Evolutionary conservation across 2,113 vertebrate genomes (phyloP).

Genomic region (Chauna torquata): DNA sequence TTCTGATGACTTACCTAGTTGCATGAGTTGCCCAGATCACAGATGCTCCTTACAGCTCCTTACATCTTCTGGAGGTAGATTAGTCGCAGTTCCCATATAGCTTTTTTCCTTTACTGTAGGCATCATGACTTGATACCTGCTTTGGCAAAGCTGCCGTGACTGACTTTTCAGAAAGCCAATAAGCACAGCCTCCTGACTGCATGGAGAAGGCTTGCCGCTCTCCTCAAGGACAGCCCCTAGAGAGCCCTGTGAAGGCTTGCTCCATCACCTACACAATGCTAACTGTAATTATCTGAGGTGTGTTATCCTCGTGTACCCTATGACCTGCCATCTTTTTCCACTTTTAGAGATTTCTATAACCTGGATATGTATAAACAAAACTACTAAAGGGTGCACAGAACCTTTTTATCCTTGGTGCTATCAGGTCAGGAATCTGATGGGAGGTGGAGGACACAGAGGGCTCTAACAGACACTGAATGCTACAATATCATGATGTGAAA

Average conservation of each 20-base stretch:
- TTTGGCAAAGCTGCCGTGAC: background rate
- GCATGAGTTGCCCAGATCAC: background rate
- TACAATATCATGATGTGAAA: background rate
- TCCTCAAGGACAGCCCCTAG: background rate
- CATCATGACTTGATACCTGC: background rate
- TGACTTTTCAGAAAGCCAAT: background rate
- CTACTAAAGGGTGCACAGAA: background rate
- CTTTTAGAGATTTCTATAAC: background rate
- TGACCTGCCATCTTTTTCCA: background rate
- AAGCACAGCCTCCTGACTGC: background rate
- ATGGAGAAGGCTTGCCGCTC: background rate
- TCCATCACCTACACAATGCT: background rate
- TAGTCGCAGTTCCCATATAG: background rate
- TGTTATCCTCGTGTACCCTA: background rate
- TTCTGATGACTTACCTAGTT: background rate
- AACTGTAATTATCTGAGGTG: background rate
- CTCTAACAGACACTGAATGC: background rate
- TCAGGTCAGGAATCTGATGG: background rate
- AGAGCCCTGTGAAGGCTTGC: background rate
- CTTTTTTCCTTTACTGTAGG: background rate
- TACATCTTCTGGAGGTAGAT: background rate
- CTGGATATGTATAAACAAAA: background rate
- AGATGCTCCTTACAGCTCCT: background rate
- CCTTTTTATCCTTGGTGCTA: background rate
- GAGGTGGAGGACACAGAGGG: background rate